Percentiles rank a stretch among this genome's conserved stretches.
These are phyloP conservation scores for Trisateles emortualis DNA, from an alignment of 2,888 invertebrate species.

Conservation along the genomic window DNA sequence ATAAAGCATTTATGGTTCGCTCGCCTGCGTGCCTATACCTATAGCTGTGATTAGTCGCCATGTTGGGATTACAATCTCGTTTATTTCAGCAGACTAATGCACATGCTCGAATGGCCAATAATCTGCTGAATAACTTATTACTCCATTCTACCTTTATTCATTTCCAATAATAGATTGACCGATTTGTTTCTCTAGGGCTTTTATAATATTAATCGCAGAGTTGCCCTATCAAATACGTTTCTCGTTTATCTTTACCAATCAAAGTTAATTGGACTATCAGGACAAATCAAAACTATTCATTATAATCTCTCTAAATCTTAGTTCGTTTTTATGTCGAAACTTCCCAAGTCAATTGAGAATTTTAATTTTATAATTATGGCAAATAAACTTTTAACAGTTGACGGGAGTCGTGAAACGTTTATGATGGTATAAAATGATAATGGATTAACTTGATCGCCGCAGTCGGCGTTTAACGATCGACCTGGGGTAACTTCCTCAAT, in stretches of 20 bases:
- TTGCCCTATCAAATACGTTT: conserved; percentile 17
- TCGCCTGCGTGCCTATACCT: too few relatives aligned
- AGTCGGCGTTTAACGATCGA: conserved; percentile 76
- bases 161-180: neutral
- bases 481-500: conserved; percentile 82
- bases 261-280: conserved; percentile 24
- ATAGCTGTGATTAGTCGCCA: conserved; percentile 24
- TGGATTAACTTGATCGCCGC: conserved; percentile 81
- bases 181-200: conserved; percentile 1
- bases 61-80: conserved; percentile 23
- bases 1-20: neutral
- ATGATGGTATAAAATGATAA: conserved; percentile 83
- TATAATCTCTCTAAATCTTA: conserved; percentile 15
- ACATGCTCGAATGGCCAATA: conserved; percentile 1
- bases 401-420: conserved; percentile 80
- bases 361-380: conserved; percentile 63
- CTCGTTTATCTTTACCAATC: conserved; percentile 29
- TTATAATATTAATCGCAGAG: conserved; percentile 21
- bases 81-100: conserved; percentile 6
- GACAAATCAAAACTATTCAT: conserved; percentile 20
- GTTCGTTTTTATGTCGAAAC: conserved; percentile 29
- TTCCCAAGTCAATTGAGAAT: conserved; percentile 46
- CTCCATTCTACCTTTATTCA: conserved; percentile 4
- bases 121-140: conserved; percentile 8
- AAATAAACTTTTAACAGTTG: conserved; percentile 70